Evolutionary conservation across 2,888 invertebrate species (phyloP).

Genomic region (Osmoderma eremita): DNA sequence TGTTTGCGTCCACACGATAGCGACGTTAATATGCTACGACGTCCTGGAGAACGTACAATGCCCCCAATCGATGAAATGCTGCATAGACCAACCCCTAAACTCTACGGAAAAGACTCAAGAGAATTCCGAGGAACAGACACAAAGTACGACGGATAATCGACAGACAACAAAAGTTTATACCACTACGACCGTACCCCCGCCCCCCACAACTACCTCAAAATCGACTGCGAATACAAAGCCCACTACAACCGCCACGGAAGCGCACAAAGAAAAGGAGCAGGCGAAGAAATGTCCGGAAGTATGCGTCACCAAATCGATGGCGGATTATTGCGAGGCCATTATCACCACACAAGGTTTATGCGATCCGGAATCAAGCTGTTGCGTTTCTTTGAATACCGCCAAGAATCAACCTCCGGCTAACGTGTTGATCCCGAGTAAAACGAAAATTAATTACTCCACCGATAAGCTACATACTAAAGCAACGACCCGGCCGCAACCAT

Average conservation of each 20-base stretch:
- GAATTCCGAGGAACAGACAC: slow-evolving; percentile 48
- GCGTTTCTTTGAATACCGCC: slow-evolving; percentile 80
- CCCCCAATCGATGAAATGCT: slow-evolving; percentile 83
- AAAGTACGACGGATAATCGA: slow-evolving; percentile 46
- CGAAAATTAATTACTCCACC: slow-evolving; percentile 64
- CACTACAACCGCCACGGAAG: background rate
- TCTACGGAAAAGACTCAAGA: slow-evolving; percentile 56
- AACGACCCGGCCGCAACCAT: slow-evolving; percentile 59
- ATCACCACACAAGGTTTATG: slow-evolving; percentile 78
- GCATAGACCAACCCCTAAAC: slow-evolving; percentile 81
- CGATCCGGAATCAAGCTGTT: slow-evolving; percentile 80
- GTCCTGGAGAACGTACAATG: slow-evolving; percentile 85
- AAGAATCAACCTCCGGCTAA: slow-evolving; percentile 77
- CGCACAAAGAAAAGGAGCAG: slow-evolving; percentile 20
- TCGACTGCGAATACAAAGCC: slow-evolving; percentile 15
- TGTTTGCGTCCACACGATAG: slow-evolving; percentile 85
- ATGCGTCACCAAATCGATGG: slow-evolving; percentile 83
- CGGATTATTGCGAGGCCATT: slow-evolving; percentile 88
- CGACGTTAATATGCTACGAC: slow-evolving; percentile 86
- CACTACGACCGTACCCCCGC: slow-evolving; percentile 53
- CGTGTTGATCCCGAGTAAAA: slow-evolving; percentile 76
- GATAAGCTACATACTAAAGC: slow-evolving; percentile 54
- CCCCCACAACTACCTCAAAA: slow-evolving; percentile 38
- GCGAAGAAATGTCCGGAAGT: slow-evolving; percentile 76
- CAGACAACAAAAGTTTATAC: slow-evolving; percentile 55